Base-by-base conservation (phyloP, 2,113 vertebrate genomes). In the Ptyas mucosa region DNA sequence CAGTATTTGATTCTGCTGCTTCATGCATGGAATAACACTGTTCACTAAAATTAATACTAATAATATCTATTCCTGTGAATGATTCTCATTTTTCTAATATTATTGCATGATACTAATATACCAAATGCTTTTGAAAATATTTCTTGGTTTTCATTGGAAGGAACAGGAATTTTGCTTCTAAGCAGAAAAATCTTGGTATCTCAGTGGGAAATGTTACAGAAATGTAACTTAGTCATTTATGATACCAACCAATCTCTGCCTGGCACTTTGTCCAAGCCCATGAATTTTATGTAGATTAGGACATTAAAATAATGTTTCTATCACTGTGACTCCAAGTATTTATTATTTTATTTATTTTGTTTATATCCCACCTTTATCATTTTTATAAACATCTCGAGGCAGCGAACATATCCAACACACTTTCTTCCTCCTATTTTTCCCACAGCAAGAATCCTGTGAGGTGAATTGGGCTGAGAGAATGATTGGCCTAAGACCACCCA, bases 21-120 rank as follows among this genome's bases (percentile, higher is more conserved):
- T 64, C 12, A 20, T 46, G 34, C n/a, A 54, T 88, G 53, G n/a
- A 52, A 90, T 24, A 87, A 53, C 89, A 12, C 23, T 61, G 88
- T 55, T 90, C 61, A 90, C 54, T 64, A 87, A 93, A 91, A 90
- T 54, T 86, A 85, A 43, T 89, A 23, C 8, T 86, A 93, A 54
- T 89, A 89, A 53, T 29, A 69, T 26, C 5, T 26, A 20, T 52
- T 91, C 46, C n/a, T 39, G 14, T 61, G 29, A 89, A 58, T 86
- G 53, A 61, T 5, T 86, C 12, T 58, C 24, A 57, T 8, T 24
- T 55, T 55, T 53, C 29, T n/a, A 29, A 39, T 52, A 21, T 58
- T 89, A 51, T 57, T 93, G 88, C 75, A 86, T 90, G 75, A 51
- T 39, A n/a, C 5, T 64, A 9, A 92, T 53, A 15, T 61, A 61